Base-by-base conservation (phyloP, 1,140 invertebrate species). In the Drosophila funebris region DNA sequence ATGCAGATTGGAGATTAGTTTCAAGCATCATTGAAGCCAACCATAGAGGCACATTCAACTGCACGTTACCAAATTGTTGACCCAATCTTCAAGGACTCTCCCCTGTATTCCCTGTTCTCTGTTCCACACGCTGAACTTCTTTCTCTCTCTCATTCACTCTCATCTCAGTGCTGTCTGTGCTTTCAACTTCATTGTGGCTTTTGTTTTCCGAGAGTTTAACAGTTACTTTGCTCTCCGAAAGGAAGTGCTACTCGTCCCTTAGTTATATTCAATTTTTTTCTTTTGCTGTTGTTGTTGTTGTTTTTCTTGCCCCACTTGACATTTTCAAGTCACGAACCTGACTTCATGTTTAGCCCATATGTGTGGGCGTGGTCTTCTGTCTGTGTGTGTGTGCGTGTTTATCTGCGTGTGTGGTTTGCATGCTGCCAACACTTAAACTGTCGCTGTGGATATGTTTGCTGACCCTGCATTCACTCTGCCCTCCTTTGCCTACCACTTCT, bases 1-100 rank as follows among this genome's bases (percentile, higher is more conserved):
- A 85, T 89, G 80, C 84, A 89, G 80, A 89, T 89, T 89, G 84
- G 52, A 71, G 83, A 89, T 88, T 88, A 88, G 83, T 88, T 88
- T 88, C 83, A 70, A 77, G 76, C 78, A 73, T 73, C 81, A 84
- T 88, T 88, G 78, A 50, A 31, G 24, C 27, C 20, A 29, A 13
- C 9, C 13, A 27, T 7, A 11, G 43, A 44, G 9, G 11, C 18
- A 44, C 43, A 22, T 52, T 33, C 48, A 48, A 48, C 60, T 54
- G 9, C 56, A 50, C 56, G 63, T 76, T 70, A 46, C 57, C 37
- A 71, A 83, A 64, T 78, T 79, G 72, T 75, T 76, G 66, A 74
- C 76, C 82, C 71, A 76, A 64, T 70, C 50, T 14, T 53, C 48
- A 54, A 69, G 46, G 46, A 69, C 66, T 62, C 46, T 62, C n/a